phyloP scores from a whole-genome alignment of 2,797 vertebrate genomes.

The Notolepis coatsorum region DNA sequence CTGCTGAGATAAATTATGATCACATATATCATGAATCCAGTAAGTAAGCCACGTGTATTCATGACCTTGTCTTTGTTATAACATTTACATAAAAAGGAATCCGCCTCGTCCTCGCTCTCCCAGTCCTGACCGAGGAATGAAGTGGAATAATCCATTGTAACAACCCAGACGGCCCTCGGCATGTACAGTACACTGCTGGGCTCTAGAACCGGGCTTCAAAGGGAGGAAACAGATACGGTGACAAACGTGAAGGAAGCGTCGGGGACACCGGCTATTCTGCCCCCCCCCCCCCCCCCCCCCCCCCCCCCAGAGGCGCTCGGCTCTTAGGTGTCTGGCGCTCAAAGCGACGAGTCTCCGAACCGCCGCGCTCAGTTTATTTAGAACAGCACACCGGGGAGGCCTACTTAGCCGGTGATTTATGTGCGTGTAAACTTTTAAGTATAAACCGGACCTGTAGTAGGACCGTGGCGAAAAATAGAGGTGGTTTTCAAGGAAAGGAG shows the following conservation, averaged over 20 bases:
- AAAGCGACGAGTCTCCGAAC: slow-evolving; percentile 43
- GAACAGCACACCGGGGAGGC: slow-evolving; percentile 60
- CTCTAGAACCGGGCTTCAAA: slow-evolving; percentile 78
- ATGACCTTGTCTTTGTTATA: slow-evolving; percentile 31
- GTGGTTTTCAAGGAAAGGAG: slow-evolving; percentile 34
- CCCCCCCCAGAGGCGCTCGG: slow-evolving; percentile 56
- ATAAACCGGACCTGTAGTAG: slow-evolving; percentile 62
- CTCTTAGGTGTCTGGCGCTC: slow-evolving; percentile 37
- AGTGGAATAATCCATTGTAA: slow-evolving; percentile 68
- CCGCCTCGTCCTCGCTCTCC: slow-evolving; percentile 23
- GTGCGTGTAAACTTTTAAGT: slow-evolving; percentile 64
- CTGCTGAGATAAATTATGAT: slow-evolving; percentile 2
- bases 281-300: too few species aligned
- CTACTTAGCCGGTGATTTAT: slow-evolving; percentile 72
- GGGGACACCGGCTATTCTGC: too few species aligned
- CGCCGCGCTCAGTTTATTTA: slow-evolving; percentile 65
- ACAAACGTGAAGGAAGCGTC: slow-evolving; percentile 68
- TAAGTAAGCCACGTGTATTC: slow-evolving; percentile 3
- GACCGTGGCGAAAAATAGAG: slow-evolving; percentile 64
- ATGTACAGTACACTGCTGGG: slow-evolving; percentile 58
- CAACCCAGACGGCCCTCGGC: slow-evolving; percentile 65
- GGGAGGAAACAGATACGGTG: slow-evolving; percentile 63
- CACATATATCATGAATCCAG: slow-evolving; percentile 2
- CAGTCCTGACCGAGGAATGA: slow-evolving; percentile 37
- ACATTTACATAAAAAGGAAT: slow-evolving; percentile 21